phyloP scores from a whole-genome alignment of 2,888 invertebrate species.

The Drosophila anomalata region DNA sequence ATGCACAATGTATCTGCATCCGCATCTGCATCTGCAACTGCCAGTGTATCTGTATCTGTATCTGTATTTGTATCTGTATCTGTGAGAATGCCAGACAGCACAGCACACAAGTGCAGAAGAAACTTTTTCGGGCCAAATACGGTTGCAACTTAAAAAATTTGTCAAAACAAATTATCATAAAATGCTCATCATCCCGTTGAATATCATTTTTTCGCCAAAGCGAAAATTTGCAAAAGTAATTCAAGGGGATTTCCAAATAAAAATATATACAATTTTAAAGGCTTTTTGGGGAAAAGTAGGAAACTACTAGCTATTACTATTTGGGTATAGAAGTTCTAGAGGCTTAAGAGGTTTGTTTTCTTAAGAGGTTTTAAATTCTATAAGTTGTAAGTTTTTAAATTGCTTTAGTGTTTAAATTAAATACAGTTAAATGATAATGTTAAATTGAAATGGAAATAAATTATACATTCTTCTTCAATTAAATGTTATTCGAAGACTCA shows the following conservation, averaged over 20 bases:
- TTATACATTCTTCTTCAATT: too few relatives aligned
- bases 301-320: too few relatives aligned
- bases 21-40: constrained; percentile 1
- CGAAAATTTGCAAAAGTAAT: background rate
- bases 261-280: background rate
- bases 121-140: constrained; percentile 39
- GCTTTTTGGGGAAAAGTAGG: too few relatives aligned
- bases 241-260: background rate
- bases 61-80: constrained; percentile 9
- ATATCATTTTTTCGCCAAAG: background rate
- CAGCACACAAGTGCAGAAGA: background rate
- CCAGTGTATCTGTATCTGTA: constrained; percentile 9
- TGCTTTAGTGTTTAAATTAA: too few relatives aligned
- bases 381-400: too few relatives aligned
- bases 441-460: too few relatives aligned
- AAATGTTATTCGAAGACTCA: too few relatives aligned
- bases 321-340: too few relatives aligned
- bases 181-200: constrained; percentile 47
- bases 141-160: constrained; percentile 73
- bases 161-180: constrained; percentile 79
- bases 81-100: constrained; percentile 9
- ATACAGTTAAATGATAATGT: too few relatives aligned
- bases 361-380: too few relatives aligned
- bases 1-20: constrained; percentile 49
- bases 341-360: too few relatives aligned